Conservation (phyloP, 2,888 invertebrate genomes). For the Agrochola macilenta region DNA sequence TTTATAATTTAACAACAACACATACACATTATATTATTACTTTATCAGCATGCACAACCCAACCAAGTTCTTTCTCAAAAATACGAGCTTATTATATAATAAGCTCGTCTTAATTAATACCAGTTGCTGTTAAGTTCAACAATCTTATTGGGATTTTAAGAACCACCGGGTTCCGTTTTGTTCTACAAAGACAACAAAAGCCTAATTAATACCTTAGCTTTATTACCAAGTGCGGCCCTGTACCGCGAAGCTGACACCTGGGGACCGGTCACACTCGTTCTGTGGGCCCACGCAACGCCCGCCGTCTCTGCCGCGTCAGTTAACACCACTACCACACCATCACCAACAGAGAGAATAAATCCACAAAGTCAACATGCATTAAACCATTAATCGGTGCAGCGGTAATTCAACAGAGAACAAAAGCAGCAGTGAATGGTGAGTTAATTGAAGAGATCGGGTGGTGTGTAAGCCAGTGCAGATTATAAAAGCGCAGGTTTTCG, state of each 20-base stretch:
- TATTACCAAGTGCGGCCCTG: conserved; percentile 76
- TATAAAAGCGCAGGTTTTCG: conserved; percentile 77
- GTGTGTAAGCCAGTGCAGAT: conserved; percentile 60
- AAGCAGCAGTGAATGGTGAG: conserved; percentile 61
- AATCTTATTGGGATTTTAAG: background rate
- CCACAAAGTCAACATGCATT: conserved; percentile 50
- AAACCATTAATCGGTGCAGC: conserved; percentile 12
- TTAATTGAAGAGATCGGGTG: conserved; percentile 10
- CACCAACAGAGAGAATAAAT: background rate
- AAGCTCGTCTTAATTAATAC: background rate
- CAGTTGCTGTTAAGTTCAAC: background rate
- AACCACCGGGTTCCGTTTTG: background rate
- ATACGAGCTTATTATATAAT: background rate
- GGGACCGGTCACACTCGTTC: conserved; percentile 89
- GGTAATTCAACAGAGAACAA: background rate
- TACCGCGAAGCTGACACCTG: conserved; percentile 82
- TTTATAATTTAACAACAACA: background rate
- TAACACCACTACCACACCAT: conserved; percentile 57
- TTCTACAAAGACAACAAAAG: background rate
- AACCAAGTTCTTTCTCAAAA: background rate
- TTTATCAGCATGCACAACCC: background rate
- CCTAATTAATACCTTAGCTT: too few relatives aligned
- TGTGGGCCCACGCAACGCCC: conserved; percentile 86
- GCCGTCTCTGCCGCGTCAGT: conserved; percentile 73
- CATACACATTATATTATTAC: background rate